phyloP scores from a whole-genome alignment of 2,797 vertebrate species.

The Gobionotothen gibberifrons region DNA sequence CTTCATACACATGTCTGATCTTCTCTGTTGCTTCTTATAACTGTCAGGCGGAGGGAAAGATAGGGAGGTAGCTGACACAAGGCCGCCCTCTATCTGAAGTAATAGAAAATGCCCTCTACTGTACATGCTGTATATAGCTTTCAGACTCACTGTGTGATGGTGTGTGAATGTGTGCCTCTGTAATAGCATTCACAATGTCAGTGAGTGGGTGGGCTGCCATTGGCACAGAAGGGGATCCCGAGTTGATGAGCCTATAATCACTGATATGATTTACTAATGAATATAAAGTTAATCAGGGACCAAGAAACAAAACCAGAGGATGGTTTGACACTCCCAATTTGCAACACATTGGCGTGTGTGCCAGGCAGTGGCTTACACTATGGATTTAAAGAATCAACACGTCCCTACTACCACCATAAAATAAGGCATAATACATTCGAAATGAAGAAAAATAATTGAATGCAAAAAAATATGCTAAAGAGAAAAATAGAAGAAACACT shows the following conservation, averaged over 20 bases:
- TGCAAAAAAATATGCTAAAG: not conserved
- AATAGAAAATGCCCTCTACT: constrained; percentile 72
- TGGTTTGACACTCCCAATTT: constrained; percentile 58
- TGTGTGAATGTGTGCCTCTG: constrained; percentile 28
- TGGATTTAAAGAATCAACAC: constrained; percentile 2
- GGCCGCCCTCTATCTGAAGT: constrained; percentile 87
- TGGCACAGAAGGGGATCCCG: constrained; percentile 59
- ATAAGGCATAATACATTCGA: not conserved
- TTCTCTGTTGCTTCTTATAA: constrained; percentile 36
- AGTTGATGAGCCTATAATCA: constrained; percentile 70
- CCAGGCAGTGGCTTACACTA: not conserved
- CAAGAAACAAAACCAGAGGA: constrained; percentile 59
- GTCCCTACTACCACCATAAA: not conserved
- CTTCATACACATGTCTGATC: constrained; percentile 9
- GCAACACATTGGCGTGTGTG: constrained; percentile 32
- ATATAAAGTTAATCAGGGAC: constrained; percentile 75
- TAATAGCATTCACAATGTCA: constrained; percentile 56
- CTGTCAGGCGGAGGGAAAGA: constrained; percentile 25
- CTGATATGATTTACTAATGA: constrained; percentile 76
- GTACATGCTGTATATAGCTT: constrained; percentile 51
- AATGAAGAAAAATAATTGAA: not conserved
- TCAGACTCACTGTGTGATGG: constrained; percentile 9
- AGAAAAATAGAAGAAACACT: not conserved
- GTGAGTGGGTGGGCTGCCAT: constrained; percentile 61
- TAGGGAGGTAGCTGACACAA: constrained; percentile 81